Percentiles rank a stretch among this genome's conserved stretches.
Conservation (phyloP, 1,140 invertebrate genomes). For the Mercenaria mercenaria region DNA sequence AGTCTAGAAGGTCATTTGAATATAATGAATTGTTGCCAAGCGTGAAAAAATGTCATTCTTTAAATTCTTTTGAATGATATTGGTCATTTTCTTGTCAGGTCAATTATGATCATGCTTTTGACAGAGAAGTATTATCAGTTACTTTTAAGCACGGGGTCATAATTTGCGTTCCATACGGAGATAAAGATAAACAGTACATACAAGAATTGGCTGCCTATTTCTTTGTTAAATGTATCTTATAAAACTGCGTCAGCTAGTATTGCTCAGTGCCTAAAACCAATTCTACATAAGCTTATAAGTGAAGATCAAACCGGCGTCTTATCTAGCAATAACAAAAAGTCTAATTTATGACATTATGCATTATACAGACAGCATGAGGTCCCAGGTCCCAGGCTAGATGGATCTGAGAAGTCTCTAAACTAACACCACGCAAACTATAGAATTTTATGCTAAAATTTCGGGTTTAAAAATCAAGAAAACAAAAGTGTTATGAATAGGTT, state of each 20-base stretch:
- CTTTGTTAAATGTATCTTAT: too few relatives aligned
- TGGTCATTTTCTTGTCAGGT: slow-evolving; percentile 36
- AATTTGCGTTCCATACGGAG: slow-evolving; percentile 55
- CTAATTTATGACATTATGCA: slow-evolving; percentile 60
- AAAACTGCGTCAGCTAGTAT: too few relatives aligned
- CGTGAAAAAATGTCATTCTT: slow-evolving; percentile 35
- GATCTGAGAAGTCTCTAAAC: slow-evolving; percentile 31
- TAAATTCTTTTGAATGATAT: slow-evolving; percentile 60
- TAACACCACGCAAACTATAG: not conserved
- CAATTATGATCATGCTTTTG: slow-evolving; percentile 60
- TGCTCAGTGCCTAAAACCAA: too few relatives aligned
- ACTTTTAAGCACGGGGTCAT: slow-evolving; percentile 40
- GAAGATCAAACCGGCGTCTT: too few relatives aligned
- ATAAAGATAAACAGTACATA: too few relatives aligned
- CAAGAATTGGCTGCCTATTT: too few relatives aligned
- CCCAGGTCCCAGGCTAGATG: slow-evolving; percentile 46
- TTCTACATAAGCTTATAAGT: too few relatives aligned
- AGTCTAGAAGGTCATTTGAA: not conserved
- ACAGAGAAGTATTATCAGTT: not conserved
- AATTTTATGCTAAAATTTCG: too few relatives aligned
- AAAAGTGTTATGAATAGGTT: too few relatives aligned
- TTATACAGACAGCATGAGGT: slow-evolving; percentile 29
- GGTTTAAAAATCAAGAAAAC: too few relatives aligned
- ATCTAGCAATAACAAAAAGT: slow-evolving; percentile 61
- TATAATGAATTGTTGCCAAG: not conserved